Conservation (phyloP, 2,113 vertebrate species). For the Dipodomys merriami region DNA sequence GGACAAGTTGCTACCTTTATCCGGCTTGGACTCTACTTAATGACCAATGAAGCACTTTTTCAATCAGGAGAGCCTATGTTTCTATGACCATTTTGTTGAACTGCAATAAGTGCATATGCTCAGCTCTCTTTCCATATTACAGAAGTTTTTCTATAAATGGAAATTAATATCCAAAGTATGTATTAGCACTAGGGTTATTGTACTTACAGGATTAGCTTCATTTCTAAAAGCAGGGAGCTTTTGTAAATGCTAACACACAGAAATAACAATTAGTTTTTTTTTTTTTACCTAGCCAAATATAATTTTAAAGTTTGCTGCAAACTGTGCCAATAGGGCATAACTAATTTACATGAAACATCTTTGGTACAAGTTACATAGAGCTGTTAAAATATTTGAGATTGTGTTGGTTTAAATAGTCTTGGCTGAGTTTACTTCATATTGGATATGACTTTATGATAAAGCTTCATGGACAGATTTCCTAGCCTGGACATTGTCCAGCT, state of each 20-base stretch:
- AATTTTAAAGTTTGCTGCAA: conserved; percentile 6
- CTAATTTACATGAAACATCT: background rate
- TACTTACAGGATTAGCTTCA: background rate
- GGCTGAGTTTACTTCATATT: background rate
- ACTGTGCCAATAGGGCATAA: background rate
- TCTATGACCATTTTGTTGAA: conserved; percentile 13
- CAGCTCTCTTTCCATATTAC: background rate
- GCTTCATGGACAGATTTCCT: background rate
- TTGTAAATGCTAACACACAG: background rate
- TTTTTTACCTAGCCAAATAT: conserved; percentile 21
- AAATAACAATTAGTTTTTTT: background rate
- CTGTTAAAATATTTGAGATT: background rate
- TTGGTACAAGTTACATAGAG: background rate
- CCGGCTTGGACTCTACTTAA: background rate
- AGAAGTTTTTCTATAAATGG: background rate
- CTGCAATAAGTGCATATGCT: background rate
- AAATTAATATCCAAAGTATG: conserved; percentile 2
- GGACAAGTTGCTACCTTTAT: background rate
- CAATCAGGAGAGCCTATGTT: background rate
- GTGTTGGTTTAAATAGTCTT: background rate
- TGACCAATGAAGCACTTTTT: background rate
- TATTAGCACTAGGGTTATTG: background rate
- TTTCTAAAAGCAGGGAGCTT: conserved; percentile 37
- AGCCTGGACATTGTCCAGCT: background rate
- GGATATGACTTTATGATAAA: background rate